Evolutionary conservation across 2,888 invertebrate species (phyloP), one percentile per base, ranked within the genome.

Genomic region (Dichetophora obliterata): DNA sequence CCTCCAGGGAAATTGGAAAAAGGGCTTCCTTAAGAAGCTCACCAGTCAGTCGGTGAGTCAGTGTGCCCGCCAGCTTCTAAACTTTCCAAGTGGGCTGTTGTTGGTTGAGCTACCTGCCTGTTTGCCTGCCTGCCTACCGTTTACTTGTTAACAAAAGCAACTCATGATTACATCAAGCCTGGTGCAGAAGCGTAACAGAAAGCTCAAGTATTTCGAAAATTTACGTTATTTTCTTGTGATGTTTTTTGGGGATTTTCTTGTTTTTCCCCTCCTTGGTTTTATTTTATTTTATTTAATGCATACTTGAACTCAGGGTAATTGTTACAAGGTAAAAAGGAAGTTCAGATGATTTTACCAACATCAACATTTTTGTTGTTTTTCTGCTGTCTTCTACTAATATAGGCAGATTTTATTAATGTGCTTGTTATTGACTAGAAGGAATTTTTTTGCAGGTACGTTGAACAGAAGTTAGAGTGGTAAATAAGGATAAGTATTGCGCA

Each of bases 1-100:
- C 87, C 87, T 84, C 85, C 76, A 83, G 88, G 87, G 86, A 87
- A 88, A 88, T 87, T 86, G 86, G 86, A 86, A 87, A 86, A 82
- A 84, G 83, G 83, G 59, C 63, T 34, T 77, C 50, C 65, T 66
- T 65, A 66, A 68, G 73, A 37, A 59, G 22, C 24, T 14, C 1
- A 1, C 8, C 37, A 37, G 43, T 11, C 11, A 43, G 43, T 11
- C 11, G 14, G 43, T 43, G 11, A 43, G 14, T 14, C 11, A 43
- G 43, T 11, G 11, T 11, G 43, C 37, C 6, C 1, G 37, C 37
- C 14, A 48, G 68, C 19, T 52, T 27, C 69, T 50, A 22, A 52
- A 52, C 50, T 27, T 52, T 52, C 16, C 50, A 27, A 68, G 68
- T 27, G 52, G 16, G 63, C 34, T 31, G 66, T 34, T 34, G 34